Base-by-base conservation (phyloP, 2,113 vertebrate species). In the Tilapia sparmanii region DNA sequence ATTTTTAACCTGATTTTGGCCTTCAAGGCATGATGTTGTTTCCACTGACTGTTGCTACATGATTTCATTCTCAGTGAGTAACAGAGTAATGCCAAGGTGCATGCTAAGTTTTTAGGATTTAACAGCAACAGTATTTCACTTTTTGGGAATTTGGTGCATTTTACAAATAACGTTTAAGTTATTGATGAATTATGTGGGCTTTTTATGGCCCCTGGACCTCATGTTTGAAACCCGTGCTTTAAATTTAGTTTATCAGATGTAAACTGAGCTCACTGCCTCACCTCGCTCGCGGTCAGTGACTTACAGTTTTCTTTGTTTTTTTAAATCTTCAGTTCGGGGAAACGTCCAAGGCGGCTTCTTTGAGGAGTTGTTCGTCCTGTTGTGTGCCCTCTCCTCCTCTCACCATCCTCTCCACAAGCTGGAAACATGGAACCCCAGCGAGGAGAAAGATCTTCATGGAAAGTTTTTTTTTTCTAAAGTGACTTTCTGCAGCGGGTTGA, bases 271-370 rank as follows among this genome's bases (percentile, higher is more conserved):
- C 8, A 1, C 68, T 45, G 68, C 4, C 15, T 45, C 68, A 26
- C 71, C 11, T 29, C 3, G 3, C 19, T 38, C 5, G 16, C 54
- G 42, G 24, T 35, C 5, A 26, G 59, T 0, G 7, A 66, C 33
- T 68, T 9, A 33, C 13, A 29, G 24, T 59, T 38, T 55, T 31
- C 42, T 31, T 31, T 52, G 38, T 57, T 54, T 80, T 55, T 61
- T 50, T 31, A n/a, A 19, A 13, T 19, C 38, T 81, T 82, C 73
- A 95, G 93, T 54, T 89, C 61, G 1, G 81, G 54, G 40, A 91
- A 82, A 63, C 78, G 11, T 54, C 90, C 54, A 47, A 88, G 50
- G 12, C 52, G 0, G 9, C 52, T 61, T 80, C 80, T 10, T 59
- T 89, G 84, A 92, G 47, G 83, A 83, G 35, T 19, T 33, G 18